phyloP scores from a whole-genome alignment of 2,888 invertebrate genomes.

The Pyrocoelia pectoralis region DNA sequence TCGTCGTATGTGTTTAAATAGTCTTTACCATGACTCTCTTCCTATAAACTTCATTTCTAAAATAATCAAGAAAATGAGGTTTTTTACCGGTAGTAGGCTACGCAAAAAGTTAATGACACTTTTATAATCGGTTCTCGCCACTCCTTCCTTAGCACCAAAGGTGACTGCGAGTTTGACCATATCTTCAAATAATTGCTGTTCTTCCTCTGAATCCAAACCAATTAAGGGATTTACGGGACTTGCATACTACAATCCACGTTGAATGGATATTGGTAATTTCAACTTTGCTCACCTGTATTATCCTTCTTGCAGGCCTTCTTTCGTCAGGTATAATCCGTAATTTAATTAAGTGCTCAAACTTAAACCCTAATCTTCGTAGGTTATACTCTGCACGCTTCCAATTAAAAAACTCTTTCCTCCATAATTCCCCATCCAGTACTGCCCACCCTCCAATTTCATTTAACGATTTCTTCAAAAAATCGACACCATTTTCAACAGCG shows the following conservation, averaged over 20 bases:
- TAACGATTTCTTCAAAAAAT: not conserved
- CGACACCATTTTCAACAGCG: constrained; percentile 5
- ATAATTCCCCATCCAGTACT: not conserved
- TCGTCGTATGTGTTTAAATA: constrained; percentile 36
- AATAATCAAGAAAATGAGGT: not conserved
- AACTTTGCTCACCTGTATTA: constrained; percentile 1
- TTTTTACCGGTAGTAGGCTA: constrained; percentile 50
- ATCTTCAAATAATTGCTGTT: not conserved
- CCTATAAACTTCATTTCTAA: constrained; percentile 7
- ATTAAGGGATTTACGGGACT: constrained; percentile 1
- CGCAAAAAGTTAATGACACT: constrained; percentile 52
- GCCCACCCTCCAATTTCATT: constrained; percentile 5
- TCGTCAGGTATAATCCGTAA: constrained; percentile 6
- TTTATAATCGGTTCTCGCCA: constrained; percentile 48
- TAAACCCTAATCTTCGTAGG: not conserved
- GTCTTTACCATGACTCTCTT: constrained; percentile 7
- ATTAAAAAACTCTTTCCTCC: constrained; percentile 8
- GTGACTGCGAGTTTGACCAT: constrained; percentile 38
- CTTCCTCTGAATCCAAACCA: not conserved
- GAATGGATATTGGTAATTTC: too few species aligned
- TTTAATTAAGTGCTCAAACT: constrained; percentile 5
- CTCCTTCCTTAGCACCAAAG: constrained; percentile 48
- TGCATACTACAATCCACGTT: constrained; percentile 1
- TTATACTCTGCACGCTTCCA: constrained; percentile 3
- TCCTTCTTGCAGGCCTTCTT: not conserved